phyloP scores from a whole-genome alignment of 1,140 invertebrate species.

The Danaus plexippus region DNA sequence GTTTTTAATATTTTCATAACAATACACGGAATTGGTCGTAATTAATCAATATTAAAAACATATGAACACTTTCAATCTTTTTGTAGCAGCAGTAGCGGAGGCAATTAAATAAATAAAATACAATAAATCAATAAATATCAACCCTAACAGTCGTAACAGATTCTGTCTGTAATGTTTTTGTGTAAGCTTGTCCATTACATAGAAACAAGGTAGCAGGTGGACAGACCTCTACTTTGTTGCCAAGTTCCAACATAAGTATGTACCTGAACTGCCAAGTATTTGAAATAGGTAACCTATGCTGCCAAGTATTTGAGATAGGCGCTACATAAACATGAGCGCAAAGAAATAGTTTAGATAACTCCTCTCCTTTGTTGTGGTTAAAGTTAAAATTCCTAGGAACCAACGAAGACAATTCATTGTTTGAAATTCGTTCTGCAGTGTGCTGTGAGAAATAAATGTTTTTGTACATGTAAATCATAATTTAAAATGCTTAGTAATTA shows the following conservation, averaged over 20 bases:
- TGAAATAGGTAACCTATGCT: constrained; percentile 20
- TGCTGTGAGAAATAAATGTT: too few relatives aligned
- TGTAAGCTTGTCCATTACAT: constrained; percentile 5
- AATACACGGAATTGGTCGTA: not conserved
- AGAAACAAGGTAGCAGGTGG: constrained; percentile 18
- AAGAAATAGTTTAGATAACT: constrained; percentile 11
- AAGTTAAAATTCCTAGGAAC: too few relatives aligned
- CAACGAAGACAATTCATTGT: too few relatives aligned
- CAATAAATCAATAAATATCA: not conserved
- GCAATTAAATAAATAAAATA: not conserved
- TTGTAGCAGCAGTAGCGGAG: not conserved
- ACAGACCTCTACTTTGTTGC: constrained; percentile 13
- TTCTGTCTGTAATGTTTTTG: not conserved
- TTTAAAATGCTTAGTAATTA: too few relatives aligned
- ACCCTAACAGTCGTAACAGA: not conserved
- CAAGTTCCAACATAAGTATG: constrained; percentile 19
- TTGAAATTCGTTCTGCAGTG: too few relatives aligned
- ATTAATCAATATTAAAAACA: constrained; percentile 1
- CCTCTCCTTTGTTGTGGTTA: too few relatives aligned
- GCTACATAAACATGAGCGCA: constrained; percentile 17
- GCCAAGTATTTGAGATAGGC: constrained; percentile 20
- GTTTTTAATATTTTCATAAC: too few relatives aligned
- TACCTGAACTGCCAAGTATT: constrained; percentile 21
- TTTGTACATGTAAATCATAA: too few relatives aligned
- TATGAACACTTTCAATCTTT: not conserved